Conservation (phyloP, 1,140 invertebrate species). For the Conus ventricosus region DNA sequence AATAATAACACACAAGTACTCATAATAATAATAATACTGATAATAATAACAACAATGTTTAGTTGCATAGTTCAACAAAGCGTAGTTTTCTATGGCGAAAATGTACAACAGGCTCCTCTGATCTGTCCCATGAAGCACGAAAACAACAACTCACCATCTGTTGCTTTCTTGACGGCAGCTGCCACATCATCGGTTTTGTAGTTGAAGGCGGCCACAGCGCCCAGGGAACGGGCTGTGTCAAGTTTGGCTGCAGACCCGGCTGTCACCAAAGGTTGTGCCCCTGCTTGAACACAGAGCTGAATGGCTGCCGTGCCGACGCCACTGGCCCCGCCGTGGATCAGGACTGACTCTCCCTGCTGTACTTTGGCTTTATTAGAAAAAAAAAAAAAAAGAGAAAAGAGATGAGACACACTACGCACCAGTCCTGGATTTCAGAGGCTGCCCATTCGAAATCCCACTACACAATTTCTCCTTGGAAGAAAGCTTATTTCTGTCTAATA, state of each 20-base stretch:
- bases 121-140: neutral
- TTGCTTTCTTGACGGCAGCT: constrained; percentile 59
- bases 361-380: neutral
- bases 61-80: too few species aligned
- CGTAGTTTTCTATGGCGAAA: too few species aligned
- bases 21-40: too few species aligned
- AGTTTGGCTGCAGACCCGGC: constrained; percentile 71
- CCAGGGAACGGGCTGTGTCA: constrained; percentile 59
- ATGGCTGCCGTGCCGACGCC: constrained; percentile 73
- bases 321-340: constrained; percentile 74
- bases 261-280: constrained; percentile 63
- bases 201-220: constrained; percentile 68
- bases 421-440: too few species aligned
- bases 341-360: constrained; percentile 58
- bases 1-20: too few species aligned
- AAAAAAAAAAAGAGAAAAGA: too few species aligned
- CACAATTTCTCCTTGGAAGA: neutral
- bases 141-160: constrained; percentile 53
- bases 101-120: too few species aligned
- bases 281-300: constrained; percentile 65
- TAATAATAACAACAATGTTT: too few species aligned
- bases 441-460: neutral
- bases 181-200: constrained; percentile 69
- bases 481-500: neutral
- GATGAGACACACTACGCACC: too few species aligned